Base-by-base conservation (phyloP, 92 coral and sea anemone genomes). In the Parazoanthus swiftii region DNA sequence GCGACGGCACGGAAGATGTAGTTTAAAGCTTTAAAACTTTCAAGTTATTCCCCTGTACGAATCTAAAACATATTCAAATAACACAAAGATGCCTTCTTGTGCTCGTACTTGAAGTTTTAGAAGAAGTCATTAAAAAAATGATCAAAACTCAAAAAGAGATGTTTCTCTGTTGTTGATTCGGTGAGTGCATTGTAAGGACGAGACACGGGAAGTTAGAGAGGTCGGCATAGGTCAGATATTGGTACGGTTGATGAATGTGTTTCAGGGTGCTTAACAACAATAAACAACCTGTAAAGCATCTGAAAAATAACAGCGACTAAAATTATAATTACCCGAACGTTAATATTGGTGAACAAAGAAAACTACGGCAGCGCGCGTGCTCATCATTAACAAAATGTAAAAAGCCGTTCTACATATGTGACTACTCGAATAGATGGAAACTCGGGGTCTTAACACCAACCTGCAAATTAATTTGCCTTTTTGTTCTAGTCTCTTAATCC, bases 151-250 rank as follows among this genome's bases (percentile, higher is more conserved):
- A 48, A 79, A 48, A 80, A 1, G 4, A 29, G 77, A 8, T 14
- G 8, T 51, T 80, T 51, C 33, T 0, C 36, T 15, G 85, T 35
- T 56, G 72, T 33, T 80, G 71, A 56, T 56, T 84, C 74, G n/a
- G 50, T 46, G 48, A 67, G n/a, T 84, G 65, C 39, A 25, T 84
- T 71, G 43, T 70, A 71, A 67, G 73, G n/a, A 33, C 43, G 16
- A 58, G 86, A 10, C 76, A 71, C 63, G 42, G 58, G 35, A 83
- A 68, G 39, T 29, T 25, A 13, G 20, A 50, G 23, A 16, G 87
- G 78, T 84, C 66, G 65, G 77, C 65, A 73, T 35, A 71, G 79
- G 78, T 84, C 79, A 84, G 43, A 84, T 71, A 84, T 84, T 71
- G 63, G 63, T 16, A 26, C 16, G 87, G 46, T 14, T 23, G 43